Evolutionary conservation across 30 jellyfish, hydroid and myxozoan genomes (phyloP).

Genomic region (Rhopilema esculentum): DNA sequence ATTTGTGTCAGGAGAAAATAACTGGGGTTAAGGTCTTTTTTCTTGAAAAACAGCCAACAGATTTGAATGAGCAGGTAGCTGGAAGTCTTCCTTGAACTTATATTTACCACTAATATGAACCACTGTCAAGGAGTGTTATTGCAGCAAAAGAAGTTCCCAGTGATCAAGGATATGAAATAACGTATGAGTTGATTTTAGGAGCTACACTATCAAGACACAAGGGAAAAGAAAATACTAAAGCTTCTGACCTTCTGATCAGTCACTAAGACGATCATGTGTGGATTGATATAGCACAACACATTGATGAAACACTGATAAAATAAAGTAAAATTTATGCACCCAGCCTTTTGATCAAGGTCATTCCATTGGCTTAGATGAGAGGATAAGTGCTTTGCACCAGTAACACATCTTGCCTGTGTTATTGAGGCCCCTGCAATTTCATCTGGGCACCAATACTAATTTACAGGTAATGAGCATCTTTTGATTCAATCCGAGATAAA

Average conservation of each 20-base stretch:
- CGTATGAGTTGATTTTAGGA: neutral
- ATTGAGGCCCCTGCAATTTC: conserved; percentile 3
- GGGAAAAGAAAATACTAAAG: neutral
- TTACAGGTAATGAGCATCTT: neutral
- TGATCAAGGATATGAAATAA: neutral
- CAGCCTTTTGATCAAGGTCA: conserved; percentile 1
- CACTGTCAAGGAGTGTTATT: neutral
- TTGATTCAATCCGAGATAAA: neutral
- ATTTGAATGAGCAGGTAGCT: neutral
- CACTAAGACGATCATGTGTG: neutral
- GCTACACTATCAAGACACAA: neutral
- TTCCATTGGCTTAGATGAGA: conserved; percentile 9
- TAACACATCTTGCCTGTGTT: neutral
- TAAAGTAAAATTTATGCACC: conserved; percentile 11
- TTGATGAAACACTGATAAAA: neutral
- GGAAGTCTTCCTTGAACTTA: neutral
- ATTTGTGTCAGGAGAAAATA: neutral
- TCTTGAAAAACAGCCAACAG: neutral
- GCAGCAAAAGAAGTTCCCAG: neutral
- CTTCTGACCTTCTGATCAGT: conserved; percentile 7
- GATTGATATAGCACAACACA: neutral
- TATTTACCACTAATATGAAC: neutral
- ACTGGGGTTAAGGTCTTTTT: neutral
- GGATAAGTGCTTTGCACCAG: conserved; percentile 32
- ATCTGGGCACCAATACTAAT: conserved; percentile 1